Evolutionary conservation across 2,113 vertebrate species (phyloP).

Genomic region (Rhea americana): DNA sequence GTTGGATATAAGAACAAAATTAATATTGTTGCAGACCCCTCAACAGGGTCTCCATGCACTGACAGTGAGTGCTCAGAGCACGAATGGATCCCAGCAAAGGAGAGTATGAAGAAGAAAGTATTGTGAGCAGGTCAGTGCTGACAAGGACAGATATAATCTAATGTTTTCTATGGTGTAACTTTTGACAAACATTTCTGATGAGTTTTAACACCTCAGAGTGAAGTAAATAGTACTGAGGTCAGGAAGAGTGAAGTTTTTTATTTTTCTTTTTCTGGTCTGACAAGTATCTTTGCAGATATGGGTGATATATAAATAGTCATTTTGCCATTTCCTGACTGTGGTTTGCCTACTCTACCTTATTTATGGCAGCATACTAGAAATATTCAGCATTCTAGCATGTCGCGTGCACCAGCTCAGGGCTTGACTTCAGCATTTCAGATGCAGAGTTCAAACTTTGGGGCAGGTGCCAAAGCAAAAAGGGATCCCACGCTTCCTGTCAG

Average conservation of each 20-base stretch:
- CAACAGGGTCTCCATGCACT: background rate
- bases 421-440: rapidly evolving
- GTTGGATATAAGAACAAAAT: background rate
- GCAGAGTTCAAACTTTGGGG: background rate
- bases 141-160: conserved; percentile 2
- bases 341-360: conserved; percentile 1
- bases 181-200: conserved; percentile 1
- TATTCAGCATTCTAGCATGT: rapidly evolving
- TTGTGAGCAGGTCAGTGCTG: background rate
- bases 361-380: background rate
- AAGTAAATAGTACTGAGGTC: background rate
- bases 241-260: conserved; percentile 21
- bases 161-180: background rate
- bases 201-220: background rate
- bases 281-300: conserved; percentile 33
- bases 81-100: rapidly evolving
- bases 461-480: background rate
- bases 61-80: rapidly evolving
- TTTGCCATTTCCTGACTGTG: conserved; percentile 31
- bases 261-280: background rate
- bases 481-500: rapidly evolving
- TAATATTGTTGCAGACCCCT: rapidly evolving
- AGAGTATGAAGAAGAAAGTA: background rate
- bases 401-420: rapidly evolving
- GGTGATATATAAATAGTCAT: conserved; percentile 34